Evolutionary conservation across 2,888 invertebrate genomes (phyloP).

Genomic region (Rotaria magnacalcarata): DNA sequence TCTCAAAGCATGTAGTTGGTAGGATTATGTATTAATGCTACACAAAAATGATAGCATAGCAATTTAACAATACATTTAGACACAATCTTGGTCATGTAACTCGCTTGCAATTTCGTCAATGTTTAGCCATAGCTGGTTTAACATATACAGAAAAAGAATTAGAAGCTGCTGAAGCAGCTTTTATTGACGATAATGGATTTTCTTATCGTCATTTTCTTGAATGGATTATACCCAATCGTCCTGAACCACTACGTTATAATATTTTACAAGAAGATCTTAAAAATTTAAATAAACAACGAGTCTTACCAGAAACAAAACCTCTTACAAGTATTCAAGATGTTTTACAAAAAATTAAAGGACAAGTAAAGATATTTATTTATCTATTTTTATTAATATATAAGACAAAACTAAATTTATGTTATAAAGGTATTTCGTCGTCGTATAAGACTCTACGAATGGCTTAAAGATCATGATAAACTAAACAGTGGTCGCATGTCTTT

Average conservation of each 20-base stretch:
- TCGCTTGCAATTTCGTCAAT: constrained; percentile 56
- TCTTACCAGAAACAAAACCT: constrained; percentile 51
- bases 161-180: constrained; percentile 37
- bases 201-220: constrained; percentile 56
- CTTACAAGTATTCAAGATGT: constrained; percentile 54
- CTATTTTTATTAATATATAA: neutral
- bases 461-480: constrained; percentile 59
- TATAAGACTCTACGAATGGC: constrained; percentile 56
- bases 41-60: no score
- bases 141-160: constrained; percentile 33
- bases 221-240: constrained; percentile 52
- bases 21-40: no score
- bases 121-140: constrained; percentile 46
- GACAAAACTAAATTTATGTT: no score
- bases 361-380: constrained; percentile 50
- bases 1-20: no score
- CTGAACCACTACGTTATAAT: neutral
- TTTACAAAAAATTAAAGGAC: constrained; percentile 56
- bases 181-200: constrained; percentile 54
- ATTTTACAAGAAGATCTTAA: constrained; percentile 47
- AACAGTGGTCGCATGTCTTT: constrained; percentile 56
- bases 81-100: constrained; percentile 59
- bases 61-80: constrained; percentile 48
- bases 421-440: constrained; percentile 56
- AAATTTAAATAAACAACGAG: constrained; percentile 51